phyloP scores from a whole-genome alignment of 2,888 invertebrate genomes.

The Patella ulyssiponensis region DNA sequence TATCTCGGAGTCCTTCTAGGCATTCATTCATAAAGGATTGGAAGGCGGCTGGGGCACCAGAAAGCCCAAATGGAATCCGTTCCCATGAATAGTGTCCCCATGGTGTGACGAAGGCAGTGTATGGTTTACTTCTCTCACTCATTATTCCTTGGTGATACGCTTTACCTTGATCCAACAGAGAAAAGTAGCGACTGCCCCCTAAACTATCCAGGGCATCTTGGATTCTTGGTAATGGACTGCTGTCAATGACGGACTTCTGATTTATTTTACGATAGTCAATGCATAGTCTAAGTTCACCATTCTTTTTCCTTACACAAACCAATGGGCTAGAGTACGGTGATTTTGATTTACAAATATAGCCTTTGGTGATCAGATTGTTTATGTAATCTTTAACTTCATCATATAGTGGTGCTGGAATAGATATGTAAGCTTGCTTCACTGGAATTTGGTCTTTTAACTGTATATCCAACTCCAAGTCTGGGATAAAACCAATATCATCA shows the following conservation, averaged over 20 bases:
- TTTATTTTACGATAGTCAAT: conserved; percentile 21
- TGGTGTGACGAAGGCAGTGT: conserved; percentile 17
- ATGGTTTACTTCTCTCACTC: not conserved
- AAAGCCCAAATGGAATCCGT: conserved; percentile 21
- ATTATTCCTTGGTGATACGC: conserved; percentile 18
- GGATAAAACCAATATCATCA: conserved; percentile 18
- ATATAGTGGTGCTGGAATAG: conserved; percentile 15
- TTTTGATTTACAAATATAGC: conserved; percentile 6
- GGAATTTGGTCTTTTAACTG: not conserved
- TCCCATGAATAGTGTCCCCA: conserved; percentile 24
- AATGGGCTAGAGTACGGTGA: not conserved
- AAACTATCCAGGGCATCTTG: conserved; percentile 5
- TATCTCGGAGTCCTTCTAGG: conserved; percentile 19
- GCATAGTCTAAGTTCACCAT: conserved; percentile 20
- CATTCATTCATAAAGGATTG: conserved; percentile 21
- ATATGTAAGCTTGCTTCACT: conserved; percentile 11
- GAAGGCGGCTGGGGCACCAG: conserved; percentile 16
- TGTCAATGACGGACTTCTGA: conserved; percentile 11
- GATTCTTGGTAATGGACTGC: conserved; percentile 18
- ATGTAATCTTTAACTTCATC: conserved; percentile 24
- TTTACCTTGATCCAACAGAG: conserved; percentile 18
- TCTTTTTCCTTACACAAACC: conserved; percentile 15
- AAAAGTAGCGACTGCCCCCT: conserved; percentile 17
- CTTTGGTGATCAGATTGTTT: not conserved
- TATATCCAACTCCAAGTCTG: conserved; percentile 17